Percentiles rank a stretch among this genome's conserved stretches.
phyloP scores from a whole-genome alignment of 2,888 invertebrate species.

The Patella caerulea region DNA sequence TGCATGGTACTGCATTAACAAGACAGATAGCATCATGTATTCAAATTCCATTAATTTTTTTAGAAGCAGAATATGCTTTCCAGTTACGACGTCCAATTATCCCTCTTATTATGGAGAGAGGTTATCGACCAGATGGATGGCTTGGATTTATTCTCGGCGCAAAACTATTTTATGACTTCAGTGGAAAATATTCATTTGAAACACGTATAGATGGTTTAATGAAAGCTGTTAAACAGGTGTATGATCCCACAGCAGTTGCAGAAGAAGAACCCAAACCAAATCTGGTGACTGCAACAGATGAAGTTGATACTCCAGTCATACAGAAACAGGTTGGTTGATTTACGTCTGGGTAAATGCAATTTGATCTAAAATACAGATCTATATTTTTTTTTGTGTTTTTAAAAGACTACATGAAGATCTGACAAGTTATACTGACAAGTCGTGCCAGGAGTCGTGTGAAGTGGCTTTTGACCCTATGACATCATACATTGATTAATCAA shows the following conservation, averaged over 20 bases:
- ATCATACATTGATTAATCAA: no score
- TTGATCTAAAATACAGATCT: no score
- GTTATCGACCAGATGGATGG: slow-evolving; percentile 49
- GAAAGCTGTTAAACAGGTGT: slow-evolving; percentile 21
- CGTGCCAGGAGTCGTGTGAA: no score
- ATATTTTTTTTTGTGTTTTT: no score
- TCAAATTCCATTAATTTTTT: slow-evolving; percentile 6
- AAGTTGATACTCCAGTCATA: neutral
- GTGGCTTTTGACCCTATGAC: no score
- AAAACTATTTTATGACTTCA: slow-evolving; percentile 46
- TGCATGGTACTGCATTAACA: no score
- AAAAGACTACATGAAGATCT: no score
- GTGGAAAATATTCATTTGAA: slow-evolving; percentile 42
- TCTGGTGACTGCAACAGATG: neutral
- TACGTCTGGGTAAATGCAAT: neutral
- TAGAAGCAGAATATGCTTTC: slow-evolving; percentile 51
- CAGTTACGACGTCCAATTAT: slow-evolving; percentile 39
- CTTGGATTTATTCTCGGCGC: slow-evolving; percentile 46
- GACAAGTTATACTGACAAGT: no score
- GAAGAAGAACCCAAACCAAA: neutral
- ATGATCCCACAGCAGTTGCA: neutral
- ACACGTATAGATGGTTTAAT: slow-evolving; percentile 33
- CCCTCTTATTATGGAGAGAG: slow-evolving; percentile 43
- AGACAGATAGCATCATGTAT: no score
- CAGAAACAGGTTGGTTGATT: neutral